Percentiles rank a stretch among this genome's conserved stretches.
Evolutionary conservation across 1,140 invertebrate species (phyloP).

Genomic region (Ooceraea biroi): DNA sequence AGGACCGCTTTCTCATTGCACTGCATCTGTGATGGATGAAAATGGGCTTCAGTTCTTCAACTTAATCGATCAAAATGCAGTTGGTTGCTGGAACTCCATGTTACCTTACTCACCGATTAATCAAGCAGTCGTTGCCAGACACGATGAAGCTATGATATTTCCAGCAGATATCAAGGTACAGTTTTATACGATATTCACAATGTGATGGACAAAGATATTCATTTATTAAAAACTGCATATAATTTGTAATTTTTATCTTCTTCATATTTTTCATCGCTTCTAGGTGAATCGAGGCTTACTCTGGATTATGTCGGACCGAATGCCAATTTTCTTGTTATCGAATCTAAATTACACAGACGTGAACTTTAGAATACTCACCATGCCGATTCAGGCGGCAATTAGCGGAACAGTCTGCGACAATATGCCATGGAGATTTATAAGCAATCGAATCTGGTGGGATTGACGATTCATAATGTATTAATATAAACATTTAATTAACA

Average conservation of each 20-base stretch:
- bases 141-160: conserved; percentile 92
- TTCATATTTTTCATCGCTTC: neutral
- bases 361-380: conserved; percentile 92
- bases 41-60: conserved; percentile 91
- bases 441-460: conserved; percentile 77
- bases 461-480: conserved; percentile 23
- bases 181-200: neutral
- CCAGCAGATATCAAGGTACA: conserved; percentile 92
- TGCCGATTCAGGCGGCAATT: conserved; percentile 88
- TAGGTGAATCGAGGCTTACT: conserved; percentile 81
- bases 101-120: conserved; percentile 89
- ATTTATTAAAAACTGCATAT: neutral
- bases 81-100: conserved; percentile 92
- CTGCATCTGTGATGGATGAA: conserved; percentile 90
- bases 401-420: conserved; percentile 91
- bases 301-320: conserved; percentile 93
- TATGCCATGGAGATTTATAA: conserved; percentile 74
- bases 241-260: neutral
- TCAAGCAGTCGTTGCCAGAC: conserved; percentile 90
- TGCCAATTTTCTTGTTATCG: conserved; percentile 91
- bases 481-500: neutral
- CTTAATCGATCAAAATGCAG: conserved; percentile 92
- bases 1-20: conserved; percentile 89
- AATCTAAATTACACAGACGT: conserved; percentile 91
- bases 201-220: neutral